These are phyloP conservation scores for Orchestes rusci DNA, from an alignment of 2,888 invertebrate species.

Conservation along the genomic window DNA sequence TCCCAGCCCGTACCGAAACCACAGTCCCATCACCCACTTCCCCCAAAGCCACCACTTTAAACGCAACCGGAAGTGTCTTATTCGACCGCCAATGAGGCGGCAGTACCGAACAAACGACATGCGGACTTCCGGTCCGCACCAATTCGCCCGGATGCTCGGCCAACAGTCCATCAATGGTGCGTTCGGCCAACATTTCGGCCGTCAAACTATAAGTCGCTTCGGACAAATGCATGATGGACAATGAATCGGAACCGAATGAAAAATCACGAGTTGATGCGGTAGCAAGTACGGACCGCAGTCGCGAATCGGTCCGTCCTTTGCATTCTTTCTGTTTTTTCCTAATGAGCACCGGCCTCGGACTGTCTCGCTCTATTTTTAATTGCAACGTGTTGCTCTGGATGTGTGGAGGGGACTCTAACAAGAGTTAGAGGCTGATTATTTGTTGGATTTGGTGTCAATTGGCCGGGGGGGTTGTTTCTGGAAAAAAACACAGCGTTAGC, in stretches of 20 bases:
- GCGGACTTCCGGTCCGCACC: slow-evolving; percentile 87
- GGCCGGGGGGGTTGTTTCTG: too few relatives aligned
- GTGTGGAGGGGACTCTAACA: too few relatives aligned
- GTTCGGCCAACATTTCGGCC: slow-evolving; percentile 81
- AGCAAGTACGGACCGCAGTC: slow-evolving; percentile 29
- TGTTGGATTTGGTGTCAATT: too few relatives aligned
- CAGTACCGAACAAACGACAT: slow-evolving; percentile 90
- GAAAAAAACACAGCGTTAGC: too few relatives aligned
- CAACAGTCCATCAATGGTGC: slow-evolving; percentile 78
- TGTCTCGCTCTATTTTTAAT: too few relatives aligned
- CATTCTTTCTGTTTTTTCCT: slow-evolving; percentile 31
- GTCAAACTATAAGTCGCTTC: too few relatives aligned
- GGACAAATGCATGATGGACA: too few relatives aligned
- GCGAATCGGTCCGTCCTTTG: slow-evolving; percentile 34
- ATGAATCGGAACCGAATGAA: slow-evolving; percentile 42
- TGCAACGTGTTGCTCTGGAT: too few relatives aligned
- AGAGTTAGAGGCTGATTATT: too few relatives aligned
- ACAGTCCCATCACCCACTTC: slow-evolving; percentile 94
- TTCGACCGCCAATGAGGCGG: slow-evolving; percentile 98
- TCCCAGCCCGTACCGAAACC: slow-evolving; percentile 93
- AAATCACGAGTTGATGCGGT: slow-evolving; percentile 42
- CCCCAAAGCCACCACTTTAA: slow-evolving; percentile 91
- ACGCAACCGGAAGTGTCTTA: slow-evolving; percentile 94
- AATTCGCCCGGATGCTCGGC: slow-evolving; percentile 89
- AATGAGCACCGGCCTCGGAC: too few relatives aligned